phyloP scores from a whole-genome alignment of 2,888 invertebrate genomes.

The Hypercompe scribonia region DNA sequence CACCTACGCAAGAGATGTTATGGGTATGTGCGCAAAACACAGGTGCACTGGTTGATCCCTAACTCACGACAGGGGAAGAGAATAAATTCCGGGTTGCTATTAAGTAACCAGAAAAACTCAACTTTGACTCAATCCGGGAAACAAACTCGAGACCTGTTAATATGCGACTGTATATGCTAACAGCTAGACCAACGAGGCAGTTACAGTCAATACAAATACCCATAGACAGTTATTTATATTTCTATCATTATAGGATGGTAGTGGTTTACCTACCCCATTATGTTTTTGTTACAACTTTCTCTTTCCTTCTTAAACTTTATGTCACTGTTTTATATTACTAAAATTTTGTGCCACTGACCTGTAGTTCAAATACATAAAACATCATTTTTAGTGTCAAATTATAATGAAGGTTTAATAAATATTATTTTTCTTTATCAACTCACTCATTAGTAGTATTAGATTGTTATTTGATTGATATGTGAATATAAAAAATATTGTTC shows the following conservation, averaged over 20 bases:
- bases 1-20: too few species aligned
- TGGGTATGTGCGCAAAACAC: too few species aligned
- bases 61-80: too few species aligned
- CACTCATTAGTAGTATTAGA: constrained; percentile 14
- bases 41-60: too few species aligned
- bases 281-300: neutral
- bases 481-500: neutral
- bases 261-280: neutral
- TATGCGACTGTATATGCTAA: too few species aligned
- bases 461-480: too few species aligned
- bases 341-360: constrained; percentile 19
- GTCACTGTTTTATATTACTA: constrained; percentile 33
- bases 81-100: too few species aligned
- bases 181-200: too few species aligned
- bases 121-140: too few species aligned
- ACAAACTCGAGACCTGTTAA: too few species aligned
- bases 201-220: too few species aligned
- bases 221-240: neutral
- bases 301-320: neutral
- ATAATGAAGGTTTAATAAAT: constrained; percentile 5
- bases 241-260: neutral
- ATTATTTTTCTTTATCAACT: constrained; percentile 14
- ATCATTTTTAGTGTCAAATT: constrained; percentile 28
- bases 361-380: constrained; percentile 32
- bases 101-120: too few species aligned